Conservation (phyloP, 2,888 invertebrate species). For the Caenorhabditis sp. region DNA sequence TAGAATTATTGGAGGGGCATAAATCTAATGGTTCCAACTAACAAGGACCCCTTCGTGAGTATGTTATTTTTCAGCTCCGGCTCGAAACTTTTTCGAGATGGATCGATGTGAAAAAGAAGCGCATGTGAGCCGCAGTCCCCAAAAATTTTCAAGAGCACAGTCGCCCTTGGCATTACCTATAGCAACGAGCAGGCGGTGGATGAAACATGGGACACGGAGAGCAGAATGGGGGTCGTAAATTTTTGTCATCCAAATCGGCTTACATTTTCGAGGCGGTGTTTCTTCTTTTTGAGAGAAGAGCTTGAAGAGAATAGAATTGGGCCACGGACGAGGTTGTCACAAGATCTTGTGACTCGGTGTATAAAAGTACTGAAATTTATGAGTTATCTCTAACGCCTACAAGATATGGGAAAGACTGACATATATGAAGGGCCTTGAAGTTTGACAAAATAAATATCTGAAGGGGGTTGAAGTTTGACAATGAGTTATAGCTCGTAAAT, state of each 20-base stretch:
- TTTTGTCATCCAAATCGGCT: conserved; percentile 15
- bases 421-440: no score
- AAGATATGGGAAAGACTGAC: no score
- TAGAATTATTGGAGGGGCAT: conserved; percentile 5
- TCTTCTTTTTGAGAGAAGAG: conserved; percentile 3
- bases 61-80: not conserved
- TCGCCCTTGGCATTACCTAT: conserved; percentile 33
- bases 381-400: no score
- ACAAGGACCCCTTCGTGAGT: no score
- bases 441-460: no score
- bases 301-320: no score
- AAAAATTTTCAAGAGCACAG: conserved; percentile 7
- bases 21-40: conserved; percentile 24
- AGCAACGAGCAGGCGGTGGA: conserved; percentile 33
- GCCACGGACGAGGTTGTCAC: no score
- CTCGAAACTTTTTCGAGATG: not conserved
- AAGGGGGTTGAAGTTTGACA: no score
- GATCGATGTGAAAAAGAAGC: not conserved
- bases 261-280: conserved; percentile 3
- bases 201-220: conserved; percentile 22
- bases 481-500: no score
- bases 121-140: not conserved
- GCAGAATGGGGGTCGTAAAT: conserved; percentile 16
- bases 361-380: no score
- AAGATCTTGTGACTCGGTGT: no score